These are phyloP conservation scores for Seriola dumerili DNA, from an alignment of 2,113 vertebrate species.

Conservation along the genomic window DNA sequence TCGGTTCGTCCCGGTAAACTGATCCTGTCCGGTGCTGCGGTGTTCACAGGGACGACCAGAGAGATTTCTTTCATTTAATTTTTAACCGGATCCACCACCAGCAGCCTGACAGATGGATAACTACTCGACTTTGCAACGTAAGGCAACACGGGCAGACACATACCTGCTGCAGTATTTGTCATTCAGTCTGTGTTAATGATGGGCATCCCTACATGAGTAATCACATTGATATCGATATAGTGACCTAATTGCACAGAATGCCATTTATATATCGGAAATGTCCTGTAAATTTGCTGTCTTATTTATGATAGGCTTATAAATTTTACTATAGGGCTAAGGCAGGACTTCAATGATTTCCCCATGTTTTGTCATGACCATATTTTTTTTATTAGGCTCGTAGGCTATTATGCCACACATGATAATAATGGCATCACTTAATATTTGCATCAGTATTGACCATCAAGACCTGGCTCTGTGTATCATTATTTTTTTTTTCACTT, in stretches of 20 bases:
- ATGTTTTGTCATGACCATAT: slow-evolving; percentile 2
- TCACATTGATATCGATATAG: neutral
- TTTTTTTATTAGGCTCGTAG: neutral
- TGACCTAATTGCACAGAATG: slow-evolving; percentile 27
- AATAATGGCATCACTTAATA: neutral
- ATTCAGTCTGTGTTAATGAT: slow-evolving; percentile 19
- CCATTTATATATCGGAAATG: neutral
- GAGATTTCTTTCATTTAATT: slow-evolving; percentile 19
- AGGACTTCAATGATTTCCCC: neutral
- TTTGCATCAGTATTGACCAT: neutral
- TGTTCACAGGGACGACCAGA: slow-evolving; percentile 42
- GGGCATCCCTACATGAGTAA: slow-evolving; percentile 22
- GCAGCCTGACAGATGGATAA: slow-evolving; percentile 79
- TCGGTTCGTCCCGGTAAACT: slow-evolving; percentile 70
- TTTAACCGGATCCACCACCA: slow-evolving; percentile 52
- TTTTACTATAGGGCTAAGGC: neutral
- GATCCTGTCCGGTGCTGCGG: slow-evolving; percentile 59
- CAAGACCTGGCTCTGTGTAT: too few relatives aligned
- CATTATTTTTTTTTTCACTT: neutral
- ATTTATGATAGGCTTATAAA: neutral
- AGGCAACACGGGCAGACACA: slow-evolving; percentile 54
- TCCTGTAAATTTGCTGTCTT: neutral
- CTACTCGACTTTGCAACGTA: slow-evolving; percentile 81
- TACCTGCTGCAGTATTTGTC: slow-evolving; percentile 67
- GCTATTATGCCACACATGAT: slow-evolving; percentile 11